Percentiles rank a stretch among this genome's conserved stretches.
phyloP scores from a whole-genome alignment of 2,113 vertebrate genomes.

The Atractosteus spatula region DNA sequence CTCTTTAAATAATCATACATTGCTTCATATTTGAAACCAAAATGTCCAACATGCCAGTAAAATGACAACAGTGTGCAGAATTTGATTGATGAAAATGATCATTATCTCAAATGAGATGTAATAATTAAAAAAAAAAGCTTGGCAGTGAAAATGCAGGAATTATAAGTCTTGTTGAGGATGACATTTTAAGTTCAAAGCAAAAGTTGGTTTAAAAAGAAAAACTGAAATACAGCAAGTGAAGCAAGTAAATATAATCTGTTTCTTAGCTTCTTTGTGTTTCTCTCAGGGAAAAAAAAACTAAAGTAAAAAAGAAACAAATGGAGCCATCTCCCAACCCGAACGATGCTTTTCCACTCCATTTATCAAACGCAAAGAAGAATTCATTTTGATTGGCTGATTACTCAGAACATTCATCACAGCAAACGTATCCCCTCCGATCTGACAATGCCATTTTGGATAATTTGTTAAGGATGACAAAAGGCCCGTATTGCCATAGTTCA shows the following conservation, averaged over 20 bases:
- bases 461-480: slow-evolving; percentile 94
- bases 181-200: slow-evolving; percentile 58
- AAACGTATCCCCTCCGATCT: slow-evolving; percentile 77
- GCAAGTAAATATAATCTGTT: slow-evolving; percentile 69
- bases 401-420: slow-evolving; percentile 80
- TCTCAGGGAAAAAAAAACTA: slow-evolving; percentile 35
- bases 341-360: slow-evolving; percentile 66
- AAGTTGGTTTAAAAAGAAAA: slow-evolving; percentile 62
- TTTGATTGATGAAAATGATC: no score
- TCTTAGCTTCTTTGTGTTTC: slow-evolving; percentile 56
- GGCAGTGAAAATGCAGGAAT: no score
- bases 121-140: no score
- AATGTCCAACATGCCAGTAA: no score
- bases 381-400: slow-evolving; percentile 89
- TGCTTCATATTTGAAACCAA: no score
- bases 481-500: slow-evolving; percentile 79
- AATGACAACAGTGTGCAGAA: no score
- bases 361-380: slow-evolving; percentile 71
- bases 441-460: slow-evolving; percentile 88
- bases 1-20: no score
- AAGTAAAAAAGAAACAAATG: slow-evolving; percentile 64
- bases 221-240: slow-evolving; percentile 62
- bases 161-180: slow-evolving; percentile 4
- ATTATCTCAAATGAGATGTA: no score
- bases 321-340: slow-evolving; percentile 58